A percentile compares a stretch with the other conserved stretches of the same genome.
Conservation (phyloP, 2,888 invertebrate genomes). For the Camponotus fellah region DNA sequence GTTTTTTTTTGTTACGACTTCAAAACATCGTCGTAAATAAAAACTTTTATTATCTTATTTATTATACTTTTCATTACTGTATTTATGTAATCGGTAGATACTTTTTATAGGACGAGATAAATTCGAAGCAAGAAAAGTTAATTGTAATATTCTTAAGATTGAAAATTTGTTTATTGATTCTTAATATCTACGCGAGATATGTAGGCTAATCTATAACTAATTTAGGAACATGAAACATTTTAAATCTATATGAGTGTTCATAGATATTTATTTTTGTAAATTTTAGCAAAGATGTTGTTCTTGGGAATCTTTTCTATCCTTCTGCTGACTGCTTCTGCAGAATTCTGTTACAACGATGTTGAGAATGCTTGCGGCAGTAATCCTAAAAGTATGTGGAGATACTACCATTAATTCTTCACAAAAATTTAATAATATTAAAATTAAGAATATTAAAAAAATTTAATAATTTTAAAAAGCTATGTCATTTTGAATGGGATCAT, state of each 20-base stretch:
- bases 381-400: conserved; percentile 79
- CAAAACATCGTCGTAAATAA: neutral
- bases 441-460: neutral
- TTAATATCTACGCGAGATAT: neutral
- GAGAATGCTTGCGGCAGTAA: conserved; percentile 87
- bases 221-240: neutral
- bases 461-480: neutral
- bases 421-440: neutral
- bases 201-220: neutral
- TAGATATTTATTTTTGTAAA: conserved; percentile 1
- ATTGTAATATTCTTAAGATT: neutral
- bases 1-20: neutral
- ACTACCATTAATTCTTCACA: neutral
- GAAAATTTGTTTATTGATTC: neutral
- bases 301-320: conserved; percentile 87
- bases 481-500: neutral
- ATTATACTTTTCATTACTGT: neutral
- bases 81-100: neutral
- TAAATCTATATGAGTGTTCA: neutral
- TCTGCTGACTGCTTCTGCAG: conserved; percentile 87
- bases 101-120: conserved; percentile 1
- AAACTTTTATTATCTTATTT: neutral
- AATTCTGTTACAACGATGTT: conserved; percentile 89
- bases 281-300: conserved; percentile 88
- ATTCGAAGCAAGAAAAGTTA: neutral